phyloP scores from a whole-genome alignment of 2,888 invertebrate species.

The Margaritifera margaritifera region DNA sequence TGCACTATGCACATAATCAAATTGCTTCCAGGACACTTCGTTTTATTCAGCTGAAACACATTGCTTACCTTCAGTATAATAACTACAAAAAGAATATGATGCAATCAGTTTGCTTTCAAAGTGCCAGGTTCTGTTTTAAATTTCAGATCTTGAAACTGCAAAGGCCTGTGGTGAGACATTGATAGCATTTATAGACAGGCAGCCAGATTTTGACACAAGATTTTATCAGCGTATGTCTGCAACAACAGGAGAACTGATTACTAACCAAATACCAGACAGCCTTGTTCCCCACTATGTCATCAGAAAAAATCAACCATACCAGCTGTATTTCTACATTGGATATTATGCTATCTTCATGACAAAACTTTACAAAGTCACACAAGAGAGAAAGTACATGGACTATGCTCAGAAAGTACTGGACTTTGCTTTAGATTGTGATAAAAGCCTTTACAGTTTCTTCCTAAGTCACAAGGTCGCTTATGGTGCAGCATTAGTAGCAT shows the following conservation, averaged over 20 bases:
- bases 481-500: constrained; percentile 38
- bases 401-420: constrained; percentile 31
- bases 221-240: constrained; percentile 23
- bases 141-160: constrained; percentile 32
- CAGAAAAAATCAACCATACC: constrained; percentile 26
- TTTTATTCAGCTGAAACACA: too few relatives aligned
- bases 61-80: too few relatives aligned
- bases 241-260: constrained; percentile 17
- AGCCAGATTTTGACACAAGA: constrained; percentile 31
- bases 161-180: constrained; percentile 30
- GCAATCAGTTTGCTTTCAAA: not conserved
- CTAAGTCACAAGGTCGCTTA: constrained; percentile 42
- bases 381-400: constrained; percentile 24
- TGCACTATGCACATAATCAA: not conserved
- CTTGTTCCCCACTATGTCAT: constrained; percentile 32
- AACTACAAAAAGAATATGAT: too few relatives aligned
- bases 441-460: constrained; percentile 29
- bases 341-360: constrained; percentile 39
- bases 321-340: constrained; percentile 41
- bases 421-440: constrained; percentile 34
- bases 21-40: too few relatives aligned
- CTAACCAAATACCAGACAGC: constrained; percentile 13
- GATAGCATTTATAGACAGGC: constrained; percentile 21
- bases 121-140: not conserved
- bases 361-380: constrained; percentile 32